Base-by-base conservation (phyloP, 2,888 invertebrate genomes). In the Beris chalybata region DNA sequence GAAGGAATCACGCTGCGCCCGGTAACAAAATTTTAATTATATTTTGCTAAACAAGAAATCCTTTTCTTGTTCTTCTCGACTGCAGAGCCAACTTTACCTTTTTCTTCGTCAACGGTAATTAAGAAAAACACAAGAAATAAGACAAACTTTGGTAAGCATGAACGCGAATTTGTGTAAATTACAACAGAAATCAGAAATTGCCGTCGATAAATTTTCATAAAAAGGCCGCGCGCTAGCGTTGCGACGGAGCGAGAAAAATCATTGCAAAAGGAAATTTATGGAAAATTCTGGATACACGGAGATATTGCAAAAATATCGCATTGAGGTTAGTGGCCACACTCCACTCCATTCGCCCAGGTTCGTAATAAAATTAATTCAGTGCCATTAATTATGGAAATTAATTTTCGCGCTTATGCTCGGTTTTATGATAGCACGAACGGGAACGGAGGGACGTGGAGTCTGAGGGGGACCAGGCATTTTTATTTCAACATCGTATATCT, bases 371-470 rank as follows among this genome's bases (percentile, higher is more conserved):
- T 67, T 69, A 69, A 69, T 69, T 69, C 66, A 65, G 66, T 29
- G 54, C 67, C 69, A 69, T 69, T 69, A 69, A 69, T 69, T 64
- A 69, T 65, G 66, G 58, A 64, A 69, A 69, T 69, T 69, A 69
- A 69, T 69, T 66, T 69, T 69, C 67, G 67, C 69, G 69, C 64
- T 63, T 63, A 64, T 64, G 63, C 66, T 66, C 65, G 66, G 44
- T 15, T 58, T 58, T 57, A 68, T 66, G 66, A 67, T 13, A 53
- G 7, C 11, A 50, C 31, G 22, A 44, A 47, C 31, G 48, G 9
- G 22, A 47, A 22, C 31, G 61, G 32, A 32, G 32, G 59, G 50
- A 31, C 12, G 47, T 22, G 12, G 61, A 15, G 43, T 29, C 22
- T 4, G 22, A 48, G 32, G 6, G n/a, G 11, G 53, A 43, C 50